phyloP scores from a whole-genome alignment of 2,888 invertebrate genomes.

The Hyposoter didymator region DNA sequence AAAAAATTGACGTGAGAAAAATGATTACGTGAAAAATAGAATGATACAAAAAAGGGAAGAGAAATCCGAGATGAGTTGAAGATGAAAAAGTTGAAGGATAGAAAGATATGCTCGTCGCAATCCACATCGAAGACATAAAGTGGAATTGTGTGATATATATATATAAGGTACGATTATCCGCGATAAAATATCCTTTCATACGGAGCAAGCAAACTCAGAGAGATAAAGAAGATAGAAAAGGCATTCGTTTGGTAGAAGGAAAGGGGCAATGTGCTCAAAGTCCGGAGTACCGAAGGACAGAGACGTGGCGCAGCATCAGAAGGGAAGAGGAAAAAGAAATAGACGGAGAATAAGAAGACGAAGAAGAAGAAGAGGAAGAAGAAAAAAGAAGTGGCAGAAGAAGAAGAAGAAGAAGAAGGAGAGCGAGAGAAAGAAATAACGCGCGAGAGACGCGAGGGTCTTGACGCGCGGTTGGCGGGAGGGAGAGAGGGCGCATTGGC shows the following conservation, averaged over 20 bases:
- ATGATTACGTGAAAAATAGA: background rate
- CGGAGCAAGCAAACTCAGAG: slow-evolving; percentile 18
- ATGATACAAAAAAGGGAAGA: background rate
- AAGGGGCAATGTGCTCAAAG: slow-evolving; percentile 40
- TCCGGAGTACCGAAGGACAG: slow-evolving; percentile 50
- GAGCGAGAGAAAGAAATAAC: slow-evolving; percentile 52
- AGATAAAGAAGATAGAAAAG: slow-evolving; percentile 39
- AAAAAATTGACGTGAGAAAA: background rate
- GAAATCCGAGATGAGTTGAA: background rate
- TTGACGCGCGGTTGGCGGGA: slow-evolving; percentile 74
- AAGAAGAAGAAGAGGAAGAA: slow-evolving; percentile 1
- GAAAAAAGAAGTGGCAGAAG: background rate
- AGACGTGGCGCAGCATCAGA: slow-evolving; percentile 47
- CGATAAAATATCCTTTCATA: slow-evolving; percentile 36
- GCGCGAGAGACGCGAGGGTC: slow-evolving; percentile 54
- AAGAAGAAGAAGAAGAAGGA: slow-evolving; percentile 66
- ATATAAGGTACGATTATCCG: slow-evolving; percentile 17
- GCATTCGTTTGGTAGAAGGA: slow-evolving; percentile 47
- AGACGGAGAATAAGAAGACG: slow-evolving; percentile 21
- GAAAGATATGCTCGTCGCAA: slow-evolving; percentile 20
- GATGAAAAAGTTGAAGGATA: slow-evolving; percentile 16
- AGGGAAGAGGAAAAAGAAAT: background rate
- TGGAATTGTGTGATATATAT: background rate
- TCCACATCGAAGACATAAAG: slow-evolving; percentile 9
- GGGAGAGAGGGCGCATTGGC: slow-evolving; percentile 85